Evolutionary conservation across 2,797 vertebrate species (phyloP), one percentile per base, ranked within the genome.

Genomic region (Anisognathus igniventris): DNA sequence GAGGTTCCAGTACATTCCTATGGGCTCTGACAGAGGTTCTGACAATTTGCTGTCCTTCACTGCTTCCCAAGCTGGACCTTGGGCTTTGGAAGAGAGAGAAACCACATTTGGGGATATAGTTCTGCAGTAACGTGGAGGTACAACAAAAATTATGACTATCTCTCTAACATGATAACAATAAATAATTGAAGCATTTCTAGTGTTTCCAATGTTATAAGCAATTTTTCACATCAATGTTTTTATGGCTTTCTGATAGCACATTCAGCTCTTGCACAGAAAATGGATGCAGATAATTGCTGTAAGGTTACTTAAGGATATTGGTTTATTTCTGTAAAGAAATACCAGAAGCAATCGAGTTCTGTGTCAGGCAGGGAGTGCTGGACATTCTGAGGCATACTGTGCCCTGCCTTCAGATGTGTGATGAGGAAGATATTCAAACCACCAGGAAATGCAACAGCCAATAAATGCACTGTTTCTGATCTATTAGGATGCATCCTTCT

Each of bases 1-100:
- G 44, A 44, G 18, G 20, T 51, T 40, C 58, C 11, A 5, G 67
- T 21, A 47, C 22, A 14, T 27, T 50, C 45, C 61, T 25, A 2
- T 4, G 4, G 44, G 23, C 8, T 68, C 53, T 47, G 24, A 25
- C 14, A 65, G 2, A 40, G 20, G 12, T 12, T 77, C 40, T 40
- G 40, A 40, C 40, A 40, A 40, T 35, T 75, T 51, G 3, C 51
- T 65, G 30, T 13, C 74, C 33, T 47, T 15, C 28, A 27, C 53
- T 0, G 1, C 37, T 45, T 28, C 42, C 27, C 31, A 47, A 2
- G 15, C 9, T 4, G 9, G 16, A 35, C n/a, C 33, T 45, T 7
- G 23, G 30, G n/a, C 56, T 37, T 86, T 12, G 24, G 28, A 53
- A 62, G 7, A 31, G 13, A 81, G 14, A 76, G 10, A 77, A 90